Percentiles rank a stretch among this genome's conserved stretches.
phyloP scores from a whole-genome alignment of 2,113 vertebrate genomes.

The zebrafish (Danio rerio) region GRCz12tu NC_133176.1:41789501-41790000 shows the following conservation, averaged over 20 bases:
- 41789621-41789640: no score
- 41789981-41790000: slow-evolving; percentile 39
- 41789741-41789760: slow-evolving; percentile 1
- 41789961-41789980: slow-evolving; percentile 1
- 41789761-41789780: slow-evolving; percentile 22
- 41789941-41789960: neutral
- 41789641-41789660: no score
- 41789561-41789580: no score
- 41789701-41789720: neutral
- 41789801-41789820: slow-evolving; percentile 19
- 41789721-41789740: neutral
- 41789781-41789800: neutral
- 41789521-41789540: no score
- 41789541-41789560: no score
- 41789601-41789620: no score
- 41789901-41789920: slow-evolving; percentile 56
- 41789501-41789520: no score
- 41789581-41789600: no score
- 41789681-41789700: neutral
- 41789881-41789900: slow-evolving; percentile 58
- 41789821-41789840: slow-evolving; percentile 66
- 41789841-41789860: slow-evolving; percentile 34
- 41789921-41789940: slow-evolving; percentile 26
- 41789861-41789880: neutral
- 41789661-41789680: no score